A percentile compares a stretch with the other conserved stretches of the same genome.
These are phyloP conservation scores for Acleris literana DNA, from an alignment of 2,888 invertebrate species.

Conservation along the genomic window DNA sequence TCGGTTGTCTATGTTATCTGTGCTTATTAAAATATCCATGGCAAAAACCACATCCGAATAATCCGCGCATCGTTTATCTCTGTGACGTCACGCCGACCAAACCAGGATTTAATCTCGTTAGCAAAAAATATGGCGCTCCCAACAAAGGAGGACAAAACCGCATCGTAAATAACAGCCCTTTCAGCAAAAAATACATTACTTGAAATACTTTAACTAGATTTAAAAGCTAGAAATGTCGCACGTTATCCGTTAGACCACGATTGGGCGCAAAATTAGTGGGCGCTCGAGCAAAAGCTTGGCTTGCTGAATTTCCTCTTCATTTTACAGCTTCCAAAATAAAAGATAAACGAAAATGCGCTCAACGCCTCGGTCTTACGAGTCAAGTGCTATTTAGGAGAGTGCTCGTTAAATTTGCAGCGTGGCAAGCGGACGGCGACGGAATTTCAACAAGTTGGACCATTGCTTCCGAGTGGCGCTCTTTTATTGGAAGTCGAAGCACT, in stretches of 20 bases:
- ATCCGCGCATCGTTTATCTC: conserved; percentile 11
- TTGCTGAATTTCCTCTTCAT: conserved; percentile 74
- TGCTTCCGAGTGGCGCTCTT: conserved; percentile 57
- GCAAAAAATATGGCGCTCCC: conserved; percentile 16
- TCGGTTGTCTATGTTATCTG: background rate
- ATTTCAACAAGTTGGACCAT: conserved; percentile 80
- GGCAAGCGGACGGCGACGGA: conserved; percentile 73
- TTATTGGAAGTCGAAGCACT: conserved; percentile 45
- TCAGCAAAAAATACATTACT: conserved; percentile 40
- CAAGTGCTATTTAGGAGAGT: conserved; percentile 46
- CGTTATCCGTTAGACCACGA: conserved; percentile 70
- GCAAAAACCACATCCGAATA: conserved; percentile 1
- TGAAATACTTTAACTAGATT: conserved; percentile 45
- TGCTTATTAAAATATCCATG: background rate
- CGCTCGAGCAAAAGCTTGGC: conserved; percentile 74
- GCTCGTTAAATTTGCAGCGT: conserved; percentile 65
- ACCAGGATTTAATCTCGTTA: conserved; percentile 10
- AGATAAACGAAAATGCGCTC: conserved; percentile 55
- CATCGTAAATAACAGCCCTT: conserved; percentile 31
- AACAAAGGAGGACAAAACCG: conserved; percentile 17
- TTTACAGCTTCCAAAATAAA: conserved; percentile 42
- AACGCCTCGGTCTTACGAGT: conserved; percentile 54
- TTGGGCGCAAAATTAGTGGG: conserved; percentile 76
- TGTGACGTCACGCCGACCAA: background rate
- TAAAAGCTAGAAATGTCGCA: conserved; percentile 58